phyloP scores from a whole-genome alignment of 2,797 vertebrate species.

The Artibeus lituratus region DNA sequence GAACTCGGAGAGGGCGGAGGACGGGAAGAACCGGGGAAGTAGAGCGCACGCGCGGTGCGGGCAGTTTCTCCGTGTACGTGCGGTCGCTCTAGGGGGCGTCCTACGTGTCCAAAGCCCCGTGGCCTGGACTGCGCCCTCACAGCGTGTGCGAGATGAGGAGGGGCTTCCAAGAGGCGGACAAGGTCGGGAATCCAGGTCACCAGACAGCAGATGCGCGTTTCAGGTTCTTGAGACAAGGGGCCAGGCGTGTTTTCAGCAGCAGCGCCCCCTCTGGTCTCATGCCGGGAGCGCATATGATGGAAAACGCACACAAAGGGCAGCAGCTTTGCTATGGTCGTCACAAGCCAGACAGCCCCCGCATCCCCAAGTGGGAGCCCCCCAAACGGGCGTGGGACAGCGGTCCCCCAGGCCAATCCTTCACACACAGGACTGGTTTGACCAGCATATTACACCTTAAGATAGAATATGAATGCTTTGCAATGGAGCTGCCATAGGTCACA shows the following conservation, averaged over 20 bases:
- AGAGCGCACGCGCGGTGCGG: too few species aligned
- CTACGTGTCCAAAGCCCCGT: background rate
- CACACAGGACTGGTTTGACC: background rate
- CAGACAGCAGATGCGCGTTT: background rate
- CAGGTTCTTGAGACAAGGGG: background rate
- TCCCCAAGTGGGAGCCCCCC: background rate
- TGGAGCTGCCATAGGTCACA: too few species aligned
- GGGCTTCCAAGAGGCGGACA: background rate
- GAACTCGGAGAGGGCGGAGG: too few species aligned
- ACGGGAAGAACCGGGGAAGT: background rate
- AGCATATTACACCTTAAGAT: background rate
- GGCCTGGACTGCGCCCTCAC: background rate
- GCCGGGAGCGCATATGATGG: background rate
- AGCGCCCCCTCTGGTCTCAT: background rate
- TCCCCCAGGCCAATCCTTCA: background rate
- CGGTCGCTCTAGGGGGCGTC: background rate
- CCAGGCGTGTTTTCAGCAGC: background rate
- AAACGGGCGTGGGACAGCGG: background rate
- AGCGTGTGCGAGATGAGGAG: background rate
- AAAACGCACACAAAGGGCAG: background rate
- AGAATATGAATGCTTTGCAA: background rate
- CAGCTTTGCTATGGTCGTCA: background rate
- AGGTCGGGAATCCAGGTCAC: background rate
- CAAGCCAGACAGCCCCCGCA: background rate
- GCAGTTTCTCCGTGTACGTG: background rate